These are phyloP conservation scores for Aegithalos caudatus DNA, from an alignment of 2,113 vertebrate species.

Conservation along the genomic window DNA sequence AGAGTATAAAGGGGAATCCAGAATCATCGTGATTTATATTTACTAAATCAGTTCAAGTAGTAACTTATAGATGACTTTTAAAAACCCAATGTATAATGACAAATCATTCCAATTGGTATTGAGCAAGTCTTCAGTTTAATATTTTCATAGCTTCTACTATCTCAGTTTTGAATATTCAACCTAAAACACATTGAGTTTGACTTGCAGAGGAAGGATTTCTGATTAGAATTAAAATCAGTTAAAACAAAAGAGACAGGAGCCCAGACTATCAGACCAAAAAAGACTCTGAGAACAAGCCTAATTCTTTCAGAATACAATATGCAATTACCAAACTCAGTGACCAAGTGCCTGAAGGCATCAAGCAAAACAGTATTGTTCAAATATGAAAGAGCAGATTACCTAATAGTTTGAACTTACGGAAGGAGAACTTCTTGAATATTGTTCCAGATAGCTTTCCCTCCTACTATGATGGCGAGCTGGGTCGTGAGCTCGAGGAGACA, in stretches of 20 bases:
- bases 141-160: neutral
- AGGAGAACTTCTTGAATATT: slow-evolving; percentile 92
- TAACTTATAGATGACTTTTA: neutral
- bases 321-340: neutral
- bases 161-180: neutral
- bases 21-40: neutral
- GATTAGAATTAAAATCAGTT: neutral
- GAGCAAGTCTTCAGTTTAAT: neutral
- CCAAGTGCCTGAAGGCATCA: neutral
- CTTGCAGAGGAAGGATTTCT: neutral
- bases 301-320: neutral
- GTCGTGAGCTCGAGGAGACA: slow-evolving; percentile 92
- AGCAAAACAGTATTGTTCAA: neutral
- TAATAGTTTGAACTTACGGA: slow-evolving; percentile 78
- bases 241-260: neutral
- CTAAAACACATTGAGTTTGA: neutral
- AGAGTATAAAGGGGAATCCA: neutral
- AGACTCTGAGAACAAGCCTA: neutral
- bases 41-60: neutral
- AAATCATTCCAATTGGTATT: neutral
- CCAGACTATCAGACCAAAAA: neutral
- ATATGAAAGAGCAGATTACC: neutral
- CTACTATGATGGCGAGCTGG: slow-evolving; percentile 91
- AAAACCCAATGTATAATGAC: neutral
- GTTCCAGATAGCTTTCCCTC: slow-evolving; percentile 95